Evolutionary conservation across 23 tunicate species (phyloP).

Genomic region (Ascidia mentula): DNA sequence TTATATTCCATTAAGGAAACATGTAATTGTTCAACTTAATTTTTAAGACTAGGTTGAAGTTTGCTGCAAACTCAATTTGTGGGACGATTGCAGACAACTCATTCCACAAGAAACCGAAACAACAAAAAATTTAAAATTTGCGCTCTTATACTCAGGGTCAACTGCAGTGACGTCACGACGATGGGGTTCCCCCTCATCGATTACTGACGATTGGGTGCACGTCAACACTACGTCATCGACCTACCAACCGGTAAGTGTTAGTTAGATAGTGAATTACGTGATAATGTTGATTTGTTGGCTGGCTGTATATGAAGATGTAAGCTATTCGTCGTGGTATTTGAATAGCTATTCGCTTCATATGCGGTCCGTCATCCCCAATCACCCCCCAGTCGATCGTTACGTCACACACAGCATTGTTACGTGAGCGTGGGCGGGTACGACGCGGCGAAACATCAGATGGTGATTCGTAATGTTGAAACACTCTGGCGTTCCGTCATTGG

Average conservation of each 20-base stretch:
- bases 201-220: constrained; percentile 75
- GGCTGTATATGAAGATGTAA: constrained; percentile 93
- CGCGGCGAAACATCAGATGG: constrained; percentile 45
- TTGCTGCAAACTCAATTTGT: too few relatives aligned
- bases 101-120: too few relatives aligned
- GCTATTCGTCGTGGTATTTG: constrained; percentile 52
- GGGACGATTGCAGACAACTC: too few relatives aligned
- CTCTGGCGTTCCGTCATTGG: constrained; percentile 85
- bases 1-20: too few relatives aligned
- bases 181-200: constrained; percentile 39
- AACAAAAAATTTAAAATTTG: too few relatives aligned
- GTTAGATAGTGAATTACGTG: not conserved
- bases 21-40: too few relatives aligned
- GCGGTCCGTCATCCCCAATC: constrained; percentile 22
- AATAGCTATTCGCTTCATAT: constrained; percentile 81
- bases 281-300: not conserved
- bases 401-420: not conserved
- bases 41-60: too few relatives aligned
- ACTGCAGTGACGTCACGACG: constrained; percentile 7
- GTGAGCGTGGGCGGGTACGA: not conserved
- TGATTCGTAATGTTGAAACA: constrained; percentile 46
- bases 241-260: not conserved
- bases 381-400: not conserved
- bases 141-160: constrained; percentile 19
- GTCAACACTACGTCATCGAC: constrained; percentile 38